Percentiles rank a stretch among this genome's conserved stretches.
Evolutionary conservation across 2,888 invertebrate species (phyloP).

Genomic region (Aleiodes alternator): DNA sequence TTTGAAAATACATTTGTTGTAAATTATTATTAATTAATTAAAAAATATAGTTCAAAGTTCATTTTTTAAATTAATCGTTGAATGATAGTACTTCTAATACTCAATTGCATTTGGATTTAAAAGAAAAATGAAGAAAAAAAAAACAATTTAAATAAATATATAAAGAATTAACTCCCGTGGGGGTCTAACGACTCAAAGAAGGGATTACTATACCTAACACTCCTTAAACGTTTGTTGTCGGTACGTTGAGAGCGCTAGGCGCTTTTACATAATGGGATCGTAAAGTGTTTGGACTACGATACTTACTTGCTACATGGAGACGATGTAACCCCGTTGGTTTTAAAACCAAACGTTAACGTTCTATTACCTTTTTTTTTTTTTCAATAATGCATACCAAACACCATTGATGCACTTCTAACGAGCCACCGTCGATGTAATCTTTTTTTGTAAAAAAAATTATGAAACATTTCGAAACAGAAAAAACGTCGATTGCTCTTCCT

Average conservation of each 20-base stretch:
- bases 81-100: conserved; percentile 8
- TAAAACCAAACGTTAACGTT: conserved; percentile 24
- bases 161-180: conserved; percentile 21
- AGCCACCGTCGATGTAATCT: conserved; percentile 18
- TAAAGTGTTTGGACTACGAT: conserved; percentile 52
- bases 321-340: conserved; percentile 38
- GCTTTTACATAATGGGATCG: conserved; percentile 58
- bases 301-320: conserved; percentile 41
- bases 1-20: not conserved
- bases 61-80: conserved; percentile 21
- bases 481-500: too few relatives aligned
- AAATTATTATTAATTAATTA: conserved; percentile 18
- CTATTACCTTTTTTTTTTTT: not conserved
- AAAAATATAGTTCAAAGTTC: conserved; percentile 10
- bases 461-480: not conserved
- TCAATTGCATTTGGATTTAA: too few relatives aligned
- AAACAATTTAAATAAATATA: too few relatives aligned
- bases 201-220: conserved; percentile 34
- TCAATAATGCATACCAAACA: conserved; percentile 10
- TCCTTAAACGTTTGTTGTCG: conserved; percentile 25
- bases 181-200: conserved; percentile 38
- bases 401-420: conserved; percentile 25
- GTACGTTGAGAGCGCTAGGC: conserved; percentile 26
- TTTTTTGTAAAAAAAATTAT: conserved; percentile 1
- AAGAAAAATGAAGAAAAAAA: too few relatives aligned